Evolutionary conservation across 2,113 vertebrate genomes (phyloP), one percentile per base, ranked within the genome.

Genomic region (Enhydra lutris): DNA sequence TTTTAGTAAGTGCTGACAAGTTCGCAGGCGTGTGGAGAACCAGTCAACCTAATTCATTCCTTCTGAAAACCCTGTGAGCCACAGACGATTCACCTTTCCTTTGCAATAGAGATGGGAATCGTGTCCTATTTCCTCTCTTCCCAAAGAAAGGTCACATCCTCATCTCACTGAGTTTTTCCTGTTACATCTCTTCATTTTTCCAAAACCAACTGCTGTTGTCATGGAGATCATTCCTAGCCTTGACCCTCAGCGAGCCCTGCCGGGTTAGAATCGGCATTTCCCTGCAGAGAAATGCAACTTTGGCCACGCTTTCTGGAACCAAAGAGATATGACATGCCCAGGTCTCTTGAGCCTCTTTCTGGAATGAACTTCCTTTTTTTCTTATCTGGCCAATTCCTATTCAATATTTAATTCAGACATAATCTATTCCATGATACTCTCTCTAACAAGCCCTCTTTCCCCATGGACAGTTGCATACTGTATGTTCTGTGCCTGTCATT

Each of bases 361-460:
- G 21, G 24, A 96, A 91, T 89, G 63, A 50, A 34, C 26, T 59
- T 91, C 4, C 9, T 13, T 78, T 88, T 78, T 13, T 93, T 31
- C 21, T 59, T 82, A 21, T 67, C 39, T 52, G 50, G 42, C 18
- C 67, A 65, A 42, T 50, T 89, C 20, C 11, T 45, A 7, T 79
- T 84, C 26, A 57, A 1, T 78, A 42, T 86, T 84, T 69, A 86
- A 63, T 31, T 93, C 45, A 50, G 42, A 57, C 52, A 29, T 26
- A 55, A 36, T 85, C 47, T 92, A 23, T 86, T 84, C 39, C 21
- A 67, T 0, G 59, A 63, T 45, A 18, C 2, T 36, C 13, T 45
- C 2, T 36, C 13, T 45, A n/a, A 69, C 3, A 65, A 4, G 13
- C 36, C 15, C 34, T 23, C 0, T 6, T n/a, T 42, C 3, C n/a